Base-by-base conservation (phyloP, 2,888 invertebrate species). In the Amiota minor region DNA sequence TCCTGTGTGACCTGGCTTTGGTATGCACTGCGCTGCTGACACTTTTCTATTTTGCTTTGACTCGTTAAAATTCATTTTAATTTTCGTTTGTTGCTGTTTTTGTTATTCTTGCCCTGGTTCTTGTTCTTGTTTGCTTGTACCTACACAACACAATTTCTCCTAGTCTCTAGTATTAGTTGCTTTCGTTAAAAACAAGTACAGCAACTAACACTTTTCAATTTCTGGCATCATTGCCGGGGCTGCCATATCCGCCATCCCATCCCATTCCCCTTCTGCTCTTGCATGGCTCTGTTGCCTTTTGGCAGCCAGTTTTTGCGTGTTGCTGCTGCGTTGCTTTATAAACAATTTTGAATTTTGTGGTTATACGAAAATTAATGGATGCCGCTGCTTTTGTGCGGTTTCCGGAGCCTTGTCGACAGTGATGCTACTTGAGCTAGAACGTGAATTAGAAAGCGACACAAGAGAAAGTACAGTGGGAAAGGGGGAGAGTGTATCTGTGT, bases 301-400 rank as follows among this genome's bases (percentile, higher is more conserved):
- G 35, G n/a, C 14, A 20, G 64, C 16, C 59, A 18, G 23, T 61
- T 73, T 68, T 68, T 70, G 65, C 68, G 16, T 53, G 47, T 49
- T 50, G 59, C 59, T 59, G 16, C 47, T 81, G 82, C 81, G 79
- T 79, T 79, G 84, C 82, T 86, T 85, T 86, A 87, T 85, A 86
- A 86, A 87, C 85, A 87, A 85, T 87, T 87, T 85, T 82, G 85
- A 86, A 87, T 87, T 85, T 86, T 86, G 88, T 80, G 87, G 88
- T 86, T 87, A 78, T 80, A 80, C 78, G 81, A 79, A 85, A 87
- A 87, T 87, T 87, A 87, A 87, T 87, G 88, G 84, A 84, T 82
- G 85, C 80, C 81, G 68, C 50, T 70, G 70, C 85, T 82, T 79
- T 85, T 83, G 81, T 83, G 85, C 78, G 86, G 86, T 83, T 80